Conservation (phyloP, 2,113 vertebrate species). For the Sclerurus mexicanus region DNA sequence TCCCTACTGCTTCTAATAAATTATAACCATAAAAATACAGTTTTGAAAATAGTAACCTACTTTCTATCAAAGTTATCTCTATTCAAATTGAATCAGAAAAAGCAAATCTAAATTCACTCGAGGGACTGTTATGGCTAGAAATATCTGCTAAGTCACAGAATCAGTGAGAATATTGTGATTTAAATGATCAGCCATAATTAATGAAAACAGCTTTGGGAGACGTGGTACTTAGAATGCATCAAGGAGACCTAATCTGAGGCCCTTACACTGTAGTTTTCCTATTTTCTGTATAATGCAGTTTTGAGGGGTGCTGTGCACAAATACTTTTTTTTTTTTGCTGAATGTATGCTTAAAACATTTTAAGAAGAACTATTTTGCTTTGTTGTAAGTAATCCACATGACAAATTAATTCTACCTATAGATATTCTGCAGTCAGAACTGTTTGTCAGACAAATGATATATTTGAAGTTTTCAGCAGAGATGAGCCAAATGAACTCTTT, state of each 20-base stretch:
- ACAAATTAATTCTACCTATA: not conserved
- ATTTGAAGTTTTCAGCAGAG: not conserved
- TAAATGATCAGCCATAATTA: not conserved
- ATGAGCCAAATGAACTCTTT: not conserved
- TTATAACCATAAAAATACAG: conserved; percentile 27
- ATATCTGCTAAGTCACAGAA: not conserved
- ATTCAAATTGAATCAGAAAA: conserved; percentile 3
- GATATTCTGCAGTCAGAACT: not conserved
- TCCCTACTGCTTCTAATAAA: conserved; percentile 40
- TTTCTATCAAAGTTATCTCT: not conserved
- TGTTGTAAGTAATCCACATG: not conserved
- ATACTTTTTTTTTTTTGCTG: not conserved
- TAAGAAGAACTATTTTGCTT: not conserved
- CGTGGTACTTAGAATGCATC: not conserved
- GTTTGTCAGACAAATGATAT: not conserved
- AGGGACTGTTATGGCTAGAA: not conserved
- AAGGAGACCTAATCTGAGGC: not conserved
- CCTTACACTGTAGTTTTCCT: not conserved
- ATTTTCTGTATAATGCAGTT: not conserved
- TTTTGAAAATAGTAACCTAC: conserved; percentile 8
- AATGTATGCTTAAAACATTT: not conserved
- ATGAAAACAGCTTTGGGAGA: not conserved
- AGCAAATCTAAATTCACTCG: not conserved
- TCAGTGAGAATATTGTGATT: not conserved
- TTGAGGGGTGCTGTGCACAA: not conserved